Base-by-base conservation (phyloP, 2,113 vertebrate genomes). In the Bufo gargarizans region DNA sequence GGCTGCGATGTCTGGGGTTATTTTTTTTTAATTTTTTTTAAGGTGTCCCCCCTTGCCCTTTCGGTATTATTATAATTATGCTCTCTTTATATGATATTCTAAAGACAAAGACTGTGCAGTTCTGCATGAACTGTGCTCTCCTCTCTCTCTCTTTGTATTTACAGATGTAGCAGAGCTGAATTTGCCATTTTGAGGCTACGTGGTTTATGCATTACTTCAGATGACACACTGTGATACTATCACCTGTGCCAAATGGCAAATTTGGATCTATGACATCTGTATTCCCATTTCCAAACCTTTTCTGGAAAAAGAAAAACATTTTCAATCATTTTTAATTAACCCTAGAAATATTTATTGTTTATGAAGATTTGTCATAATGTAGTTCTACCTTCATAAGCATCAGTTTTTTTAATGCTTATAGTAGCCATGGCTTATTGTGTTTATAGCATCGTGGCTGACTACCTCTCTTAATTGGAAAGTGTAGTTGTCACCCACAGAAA, bases 31-130 rank as follows among this genome's bases (percentile, higher is more conserved):
- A n/a, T n/a, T n/a, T n/a, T n/a, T 22, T 20, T 33, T 45, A 9
- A 67, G 3, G 16, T 11, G 4, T 69, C 3, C 12, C 20, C 14
- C 2, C 20, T 33, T n/a, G 56, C 22, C 19, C 20, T 71, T 49
- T 12, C 53, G 67, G 65, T 84, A 84, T 84, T 84, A 83, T 83
- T 83, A 50, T 0, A 3, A 50, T 50, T 19, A 9, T 76, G 17
- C 4, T 8, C 1, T 76, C 72, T 76, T 76, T 76, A 76, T 76
- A 19, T 7, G 17, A 1, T 20, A 49, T 50, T 10, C 4, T 76
- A 20, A 76, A 76, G 45, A 50, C 72, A 45, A 45, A 47, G 47
- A 76, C 72, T 50, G 9, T 4, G 3, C 55, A 45, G 55, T 59
- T 43, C 14, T 81, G 6, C 13, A 45, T 61, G 3, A 80, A 43